A percentile compares a stretch with the other conserved stretches of the same genome.
These are phyloP conservation scores for Numida meleagris DNA, from an alignment of 2,113 vertebrate species.

Conservation along the genomic window DNA sequence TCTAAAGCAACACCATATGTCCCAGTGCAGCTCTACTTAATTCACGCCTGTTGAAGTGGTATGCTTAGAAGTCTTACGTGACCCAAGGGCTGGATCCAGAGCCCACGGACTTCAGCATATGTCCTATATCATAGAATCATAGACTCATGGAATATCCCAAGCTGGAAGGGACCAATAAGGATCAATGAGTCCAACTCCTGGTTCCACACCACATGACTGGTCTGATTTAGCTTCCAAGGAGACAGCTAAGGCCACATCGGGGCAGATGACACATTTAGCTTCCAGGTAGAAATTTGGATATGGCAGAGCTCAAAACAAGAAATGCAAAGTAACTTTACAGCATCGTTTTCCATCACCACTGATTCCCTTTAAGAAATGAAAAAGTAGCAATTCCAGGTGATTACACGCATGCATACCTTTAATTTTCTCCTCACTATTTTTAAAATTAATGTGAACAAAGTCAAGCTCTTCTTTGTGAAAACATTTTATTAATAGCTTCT, in stretches of 20 bases:
- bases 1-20: rapidly evolving
- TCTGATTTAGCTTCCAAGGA: no score
- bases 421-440: neutral
- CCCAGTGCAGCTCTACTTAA: neutral
- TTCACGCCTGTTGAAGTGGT: neutral
- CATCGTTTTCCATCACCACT: neutral
- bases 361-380: neutral
- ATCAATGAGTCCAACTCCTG: no score
- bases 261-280: neutral
- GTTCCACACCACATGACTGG: no score
- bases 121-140: no score
- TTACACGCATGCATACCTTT: neutral
- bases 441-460: neutral
- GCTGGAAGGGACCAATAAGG: no score
- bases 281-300: neutral
- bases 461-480: neutral
- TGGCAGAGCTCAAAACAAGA: neutral
- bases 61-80: neutral
- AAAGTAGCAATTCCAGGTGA: neutral
- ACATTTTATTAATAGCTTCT: neutral
- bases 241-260: no score
- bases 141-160: no score
- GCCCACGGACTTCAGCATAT: rapidly evolving
- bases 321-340: neutral
- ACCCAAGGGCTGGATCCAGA: neutral